A percentile compares a stretch with the other conserved stretches of the same genome.
phyloP scores from a whole-genome alignment of 1,140 invertebrate genomes.

The Tribolium madens region DNA sequence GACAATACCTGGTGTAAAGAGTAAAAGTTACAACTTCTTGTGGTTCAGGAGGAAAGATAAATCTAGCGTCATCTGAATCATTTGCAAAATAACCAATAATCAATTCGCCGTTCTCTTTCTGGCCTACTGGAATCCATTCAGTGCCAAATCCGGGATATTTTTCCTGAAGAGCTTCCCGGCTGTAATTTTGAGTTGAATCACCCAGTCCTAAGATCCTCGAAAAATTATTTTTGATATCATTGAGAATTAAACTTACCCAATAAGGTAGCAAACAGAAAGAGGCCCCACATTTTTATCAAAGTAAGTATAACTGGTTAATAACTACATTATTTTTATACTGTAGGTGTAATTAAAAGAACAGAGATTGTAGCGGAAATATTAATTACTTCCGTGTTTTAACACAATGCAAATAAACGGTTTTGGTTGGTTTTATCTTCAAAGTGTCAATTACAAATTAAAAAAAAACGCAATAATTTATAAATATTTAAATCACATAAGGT shows the following conservation, averaged over 20 bases:
- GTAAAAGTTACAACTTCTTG: constrained; percentile 63
- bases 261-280: not conserved
- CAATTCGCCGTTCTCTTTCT: constrained; percentile 66
- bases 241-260: not conserved
- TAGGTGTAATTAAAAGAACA: not conserved
- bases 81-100: constrained; percentile 61
- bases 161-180: constrained; percentile 40
- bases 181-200: constrained; percentile 34
- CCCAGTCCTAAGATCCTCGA: not conserved
- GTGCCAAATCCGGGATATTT: constrained; percentile 64
- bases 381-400: constrained; percentile 15
- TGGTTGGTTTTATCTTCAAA: not conserved
- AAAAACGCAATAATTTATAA: not conserved
- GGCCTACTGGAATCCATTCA: constrained; percentile 70
- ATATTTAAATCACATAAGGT: constrained; percentile 9
- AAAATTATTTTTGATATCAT: not conserved
- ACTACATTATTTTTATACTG: constrained; percentile 2
- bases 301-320: not conserved
- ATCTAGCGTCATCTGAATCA: constrained; percentile 21
- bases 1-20: constrained; percentile 64
- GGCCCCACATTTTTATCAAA: not conserved
- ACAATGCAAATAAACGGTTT: not conserved
- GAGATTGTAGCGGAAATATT: not conserved
- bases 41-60: constrained; percentile 29
- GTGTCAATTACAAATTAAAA: not conserved